Conservation (phyloP, 1,140 invertebrate genomes). For the Drosophila paulistorum region DNA sequence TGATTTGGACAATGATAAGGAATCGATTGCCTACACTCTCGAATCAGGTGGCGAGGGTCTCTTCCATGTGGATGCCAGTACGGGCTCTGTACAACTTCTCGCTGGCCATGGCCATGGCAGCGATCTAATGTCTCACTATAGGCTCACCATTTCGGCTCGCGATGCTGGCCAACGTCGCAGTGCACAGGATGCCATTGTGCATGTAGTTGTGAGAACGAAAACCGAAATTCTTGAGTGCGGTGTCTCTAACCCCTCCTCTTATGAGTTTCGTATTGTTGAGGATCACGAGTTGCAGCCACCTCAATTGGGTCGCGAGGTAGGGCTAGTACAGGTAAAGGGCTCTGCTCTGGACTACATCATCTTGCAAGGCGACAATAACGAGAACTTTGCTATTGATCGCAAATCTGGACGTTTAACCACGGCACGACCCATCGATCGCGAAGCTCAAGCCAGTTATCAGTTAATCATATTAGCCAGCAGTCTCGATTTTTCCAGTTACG, state of each 20-base stretch:
- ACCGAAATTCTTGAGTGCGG: constrained; percentile 89
- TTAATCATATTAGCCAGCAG: constrained; percentile 89
- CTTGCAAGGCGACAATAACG: constrained; percentile 90
- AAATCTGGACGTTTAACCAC: constrained; percentile 91
- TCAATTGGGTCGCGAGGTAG: constrained; percentile 88
- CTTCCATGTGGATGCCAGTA: constrained; percentile 90
- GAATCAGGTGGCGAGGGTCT: constrained; percentile 90
- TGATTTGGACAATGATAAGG: constrained; percentile 93
- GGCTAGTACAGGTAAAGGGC: constrained; percentile 88
- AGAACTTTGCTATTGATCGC: constrained; percentile 92
- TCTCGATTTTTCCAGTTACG: constrained; percentile 83
- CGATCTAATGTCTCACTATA: constrained; percentile 87
- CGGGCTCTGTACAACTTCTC: constrained; percentile 88
- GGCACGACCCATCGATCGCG: constrained; percentile 91
- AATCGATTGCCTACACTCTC: constrained; percentile 89
- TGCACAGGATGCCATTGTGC: constrained; percentile 90
- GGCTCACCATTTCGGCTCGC: constrained; percentile 89
- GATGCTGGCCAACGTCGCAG: constrained; percentile 90
- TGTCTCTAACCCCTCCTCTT: constrained; percentile 86
- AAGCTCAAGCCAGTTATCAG: constrained; percentile 89
- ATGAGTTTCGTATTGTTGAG: constrained; percentile 92
- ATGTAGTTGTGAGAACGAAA: constrained; percentile 89
- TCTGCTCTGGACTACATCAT: constrained; percentile 88
- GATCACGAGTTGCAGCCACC: constrained; percentile 86
- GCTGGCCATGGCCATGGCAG: constrained; percentile 73